These are phyloP conservation scores for Stegophylla sp. DNA, from an alignment of 2,888 invertebrate genomes.

Conservation along the genomic window DNA sequence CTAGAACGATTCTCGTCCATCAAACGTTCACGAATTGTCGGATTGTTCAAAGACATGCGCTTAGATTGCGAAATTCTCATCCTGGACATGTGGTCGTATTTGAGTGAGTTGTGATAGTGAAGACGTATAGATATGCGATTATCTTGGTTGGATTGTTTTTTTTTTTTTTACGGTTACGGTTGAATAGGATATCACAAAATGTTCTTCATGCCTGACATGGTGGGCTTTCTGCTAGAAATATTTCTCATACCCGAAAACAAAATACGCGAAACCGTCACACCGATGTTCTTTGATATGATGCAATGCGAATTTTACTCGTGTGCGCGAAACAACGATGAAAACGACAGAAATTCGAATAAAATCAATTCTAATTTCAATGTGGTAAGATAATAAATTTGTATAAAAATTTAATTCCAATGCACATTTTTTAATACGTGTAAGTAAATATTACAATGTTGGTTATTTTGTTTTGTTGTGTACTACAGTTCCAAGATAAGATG, in stretches of 20 bases:
- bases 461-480: slow-evolving; percentile 51
- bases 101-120: slow-evolving; percentile 68
- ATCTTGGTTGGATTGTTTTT: neutral
- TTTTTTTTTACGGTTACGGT: neutral
- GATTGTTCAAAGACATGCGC: slow-evolving; percentile 85
- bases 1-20: slow-evolving; percentile 80
- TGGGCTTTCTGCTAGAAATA: slow-evolving; percentile 91
- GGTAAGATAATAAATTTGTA: slow-evolving; percentile 63
- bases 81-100: slow-evolving; percentile 89
- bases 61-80: slow-evolving; percentile 84
- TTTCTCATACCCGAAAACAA: slow-evolving; percentile 88
- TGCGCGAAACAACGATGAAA: slow-evolving; percentile 73
- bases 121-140: neutral
- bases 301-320: slow-evolving; percentile 85
- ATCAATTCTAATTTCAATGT: slow-evolving; percentile 77
- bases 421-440: neutral
- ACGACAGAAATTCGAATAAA: slow-evolving; percentile 73
- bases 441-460: neutral
- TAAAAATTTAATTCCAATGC: neutral
- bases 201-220: slow-evolving; percentile 82
- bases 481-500: slow-evolving; percentile 85
- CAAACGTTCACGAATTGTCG: slow-evolving; percentile 77
- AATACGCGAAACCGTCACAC: slow-evolving; percentile 86
- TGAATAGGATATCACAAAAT: slow-evolving; percentile 74
- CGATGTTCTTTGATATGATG: slow-evolving; percentile 99